Evolutionary conservation across 2,797 vertebrate species (phyloP), one percentile per base, ranked within the genome.

Genomic region (Tinamus major): DNA sequence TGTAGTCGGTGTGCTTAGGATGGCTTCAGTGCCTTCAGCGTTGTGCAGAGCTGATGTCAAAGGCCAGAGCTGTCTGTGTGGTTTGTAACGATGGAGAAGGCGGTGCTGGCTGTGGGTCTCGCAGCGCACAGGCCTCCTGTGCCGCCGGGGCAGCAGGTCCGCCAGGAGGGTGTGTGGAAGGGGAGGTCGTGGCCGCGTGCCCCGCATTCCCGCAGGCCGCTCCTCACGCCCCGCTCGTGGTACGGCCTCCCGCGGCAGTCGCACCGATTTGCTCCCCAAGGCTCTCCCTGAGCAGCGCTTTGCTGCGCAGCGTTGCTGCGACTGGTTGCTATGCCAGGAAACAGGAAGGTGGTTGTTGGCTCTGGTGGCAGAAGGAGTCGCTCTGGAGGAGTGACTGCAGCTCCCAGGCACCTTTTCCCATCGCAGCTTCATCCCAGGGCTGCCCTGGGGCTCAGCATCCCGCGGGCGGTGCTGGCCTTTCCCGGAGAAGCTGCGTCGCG

Each of bases 151-250:
- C 61, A 74, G 44, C 13, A 53, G 59, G 26, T 71, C 82, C 35
- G 19, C 10, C 24, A 26, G 29, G 5, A 5, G 55, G 27, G 9
- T 59, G 13, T 16, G 19, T 42, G 16, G 33, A 18, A 33, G 21
- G n/a, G 56, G 41, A 81, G 16, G 61, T 46, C 23, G 58, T 42
- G 79, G 20, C 61, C 0, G 3, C 72, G 68, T 62, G 1, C 33
- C 87, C 72, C 58, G 37, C n/a, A 4, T 90, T 92, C 81, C 83
- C 91, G 35, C 72, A 79, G 14, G 29, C 88, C 31, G 21, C 26
- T 84, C 65, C 16, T 31, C 21, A 1, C 33, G 53, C 2, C 24
- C 3, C 75, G 11, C 86, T 46, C 44, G 42, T 20, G 48, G 55
- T 20, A 13, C 61, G 33, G 11, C 42, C 16, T 81, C 58, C 4